These are phyloP conservation scores for Enteromius mattozi DNA, from an alignment of 2,797 vertebrate species.

Conservation along the genomic window DNA sequence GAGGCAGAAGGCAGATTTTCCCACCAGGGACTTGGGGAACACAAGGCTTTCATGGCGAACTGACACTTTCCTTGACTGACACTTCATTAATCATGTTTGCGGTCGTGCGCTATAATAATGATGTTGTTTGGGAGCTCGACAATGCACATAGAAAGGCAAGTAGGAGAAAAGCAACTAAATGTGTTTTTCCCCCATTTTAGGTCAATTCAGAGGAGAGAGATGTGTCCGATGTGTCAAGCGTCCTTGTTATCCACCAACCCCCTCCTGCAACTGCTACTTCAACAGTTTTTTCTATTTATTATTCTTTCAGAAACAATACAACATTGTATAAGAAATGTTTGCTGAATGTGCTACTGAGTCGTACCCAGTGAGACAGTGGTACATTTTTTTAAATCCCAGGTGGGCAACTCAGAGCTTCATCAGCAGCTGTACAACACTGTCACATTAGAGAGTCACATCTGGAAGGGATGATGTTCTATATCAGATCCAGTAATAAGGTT, in stretches of 20 bases:
- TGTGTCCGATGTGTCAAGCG: not conserved
- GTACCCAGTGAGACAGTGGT: not conserved
- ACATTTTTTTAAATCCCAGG: not conserved
- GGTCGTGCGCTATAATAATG: not conserved
- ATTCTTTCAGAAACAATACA: not conserved
- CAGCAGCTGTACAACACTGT: slow-evolving; percentile 9
- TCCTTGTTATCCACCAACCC: not conserved
- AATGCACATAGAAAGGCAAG: slow-evolving; percentile 2
- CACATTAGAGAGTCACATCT: slow-evolving; percentile 14
- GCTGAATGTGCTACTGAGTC: not conserved
- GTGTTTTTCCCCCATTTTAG: not conserved
- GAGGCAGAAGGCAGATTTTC: slow-evolving; percentile 16
- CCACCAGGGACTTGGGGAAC: not conserved
- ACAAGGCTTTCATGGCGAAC: not conserved
- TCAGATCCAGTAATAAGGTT: not conserved
- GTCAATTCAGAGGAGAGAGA: not conserved
- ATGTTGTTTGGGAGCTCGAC: slow-evolving; percentile 6
- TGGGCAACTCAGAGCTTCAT: slow-evolving; percentile 19
- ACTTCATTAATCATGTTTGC: slow-evolving; percentile 21
- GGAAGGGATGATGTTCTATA: not conserved
- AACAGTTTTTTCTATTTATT: slow-evolving; percentile 4
- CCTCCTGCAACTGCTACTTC: not conserved
- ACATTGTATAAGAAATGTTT: slow-evolving; percentile 4
- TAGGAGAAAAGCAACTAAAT: not conserved
- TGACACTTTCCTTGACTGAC: slow-evolving; percentile 23